A percentile compares a stretch with the other conserved stretches of the same genome.
Evolutionary conservation across 2,888 invertebrate species (phyloP).

Genomic region (Danaus chrysippus): DNA sequence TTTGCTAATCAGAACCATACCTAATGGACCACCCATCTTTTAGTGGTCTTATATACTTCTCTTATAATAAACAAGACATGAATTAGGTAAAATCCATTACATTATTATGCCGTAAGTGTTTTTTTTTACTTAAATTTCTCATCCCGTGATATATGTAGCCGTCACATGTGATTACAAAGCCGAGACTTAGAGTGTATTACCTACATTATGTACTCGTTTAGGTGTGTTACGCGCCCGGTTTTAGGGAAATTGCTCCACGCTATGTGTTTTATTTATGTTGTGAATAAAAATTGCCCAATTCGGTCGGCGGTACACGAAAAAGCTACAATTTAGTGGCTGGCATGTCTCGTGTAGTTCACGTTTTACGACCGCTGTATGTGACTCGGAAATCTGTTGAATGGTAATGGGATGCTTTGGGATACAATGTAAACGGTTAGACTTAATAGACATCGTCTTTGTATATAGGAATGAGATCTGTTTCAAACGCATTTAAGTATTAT

Average conservation of each 20-base stretch:
- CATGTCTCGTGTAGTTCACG: constrained; percentile 39
- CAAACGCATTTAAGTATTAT: too few species aligned
- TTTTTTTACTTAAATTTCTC: not conserved
- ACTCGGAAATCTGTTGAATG: constrained; percentile 43
- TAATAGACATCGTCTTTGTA: constrained; percentile 2
- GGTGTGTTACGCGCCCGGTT: constrained; percentile 47
- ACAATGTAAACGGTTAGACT: constrained; percentile 12
- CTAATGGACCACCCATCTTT: too few species aligned
- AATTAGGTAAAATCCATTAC: too few species aligned
- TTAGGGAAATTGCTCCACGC: constrained; percentile 68
- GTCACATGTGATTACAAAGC: constrained; percentile 12
- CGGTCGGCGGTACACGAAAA: constrained; percentile 43
- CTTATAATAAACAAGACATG: too few species aligned
- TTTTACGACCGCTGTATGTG: constrained; percentile 42
- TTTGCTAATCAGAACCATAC: too few species aligned
- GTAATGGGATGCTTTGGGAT: constrained; percentile 25
- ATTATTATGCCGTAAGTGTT: not conserved
- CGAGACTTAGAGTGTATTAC: constrained; percentile 12
- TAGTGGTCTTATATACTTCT: too few species aligned
- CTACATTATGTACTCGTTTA: constrained; percentile 33
- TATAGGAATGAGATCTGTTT: too few species aligned
- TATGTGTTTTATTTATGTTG: constrained; percentile 68
- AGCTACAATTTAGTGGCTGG: constrained; percentile 46
- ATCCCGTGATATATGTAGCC: not conserved
- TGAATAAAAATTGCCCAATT: constrained; percentile 67